Evolutionary conservation across 64 coral and sea anemone genomes (phyloP).

Genomic region (Hydrozoanthus tunicans): DNA sequence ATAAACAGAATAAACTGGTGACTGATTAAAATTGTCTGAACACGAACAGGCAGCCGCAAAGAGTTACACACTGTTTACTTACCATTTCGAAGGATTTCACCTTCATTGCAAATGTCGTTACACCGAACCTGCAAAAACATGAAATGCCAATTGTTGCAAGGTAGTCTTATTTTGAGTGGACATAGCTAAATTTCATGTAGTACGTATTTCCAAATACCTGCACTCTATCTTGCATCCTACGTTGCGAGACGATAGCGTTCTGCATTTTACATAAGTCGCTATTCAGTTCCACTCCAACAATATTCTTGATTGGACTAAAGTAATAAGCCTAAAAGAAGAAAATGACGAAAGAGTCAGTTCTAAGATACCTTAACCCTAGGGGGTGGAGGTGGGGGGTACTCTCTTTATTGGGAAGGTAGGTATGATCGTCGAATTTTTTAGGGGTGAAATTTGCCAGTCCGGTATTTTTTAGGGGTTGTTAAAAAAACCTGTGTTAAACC

Average conservation of each 20-base stretch:
- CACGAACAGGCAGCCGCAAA: no score
- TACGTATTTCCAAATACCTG: conserved; percentile 42
- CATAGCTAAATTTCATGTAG: no score
- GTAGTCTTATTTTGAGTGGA: not conserved
- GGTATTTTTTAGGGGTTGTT: no score
- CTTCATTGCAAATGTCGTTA: conserved; percentile 78
- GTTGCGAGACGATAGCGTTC: conserved; percentile 61
- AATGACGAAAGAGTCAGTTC: not conserved
- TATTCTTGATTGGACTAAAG: conserved; percentile 75
- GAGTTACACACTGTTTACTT: not conserved
- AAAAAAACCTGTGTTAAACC: no score
- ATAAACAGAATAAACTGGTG: no score
- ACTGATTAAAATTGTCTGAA: no score
- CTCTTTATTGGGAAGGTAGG: no score
- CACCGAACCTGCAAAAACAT: conserved; percentile 59
- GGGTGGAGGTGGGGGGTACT: no score
- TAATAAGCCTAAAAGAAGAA: conserved; percentile 70
- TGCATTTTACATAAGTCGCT: conserved; percentile 75
- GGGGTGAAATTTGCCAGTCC: no score
- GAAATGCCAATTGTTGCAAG: not conserved
- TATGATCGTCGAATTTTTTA: no score
- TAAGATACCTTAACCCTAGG: no score
- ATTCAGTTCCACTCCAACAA: conserved; percentile 91
- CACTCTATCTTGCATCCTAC: conserved; percentile 62
- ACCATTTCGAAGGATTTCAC: conserved; percentile 70